Base-by-base conservation (phyloP, 35 echinoderm and acorn worm species). In the Ophiothrix spiculata region DNA sequence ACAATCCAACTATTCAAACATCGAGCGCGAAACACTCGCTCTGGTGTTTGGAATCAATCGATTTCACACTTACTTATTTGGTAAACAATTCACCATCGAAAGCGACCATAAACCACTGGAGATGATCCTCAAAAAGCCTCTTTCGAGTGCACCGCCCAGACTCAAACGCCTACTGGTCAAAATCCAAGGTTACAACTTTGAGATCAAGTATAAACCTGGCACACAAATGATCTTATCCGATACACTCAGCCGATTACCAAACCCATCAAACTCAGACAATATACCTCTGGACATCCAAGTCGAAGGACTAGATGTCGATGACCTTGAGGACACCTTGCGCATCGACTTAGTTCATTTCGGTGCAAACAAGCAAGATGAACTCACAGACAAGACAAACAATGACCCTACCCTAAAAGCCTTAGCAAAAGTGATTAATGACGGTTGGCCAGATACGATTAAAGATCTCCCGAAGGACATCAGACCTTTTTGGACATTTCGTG, bases 151-250 rank as follows among this genome's bases (percentile, higher is more conserved):
- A 80, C 83, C 89, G 42, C 76, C 83, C 14, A 21, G 89, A 13
- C 56, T 86, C 1, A 82, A 91, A 36, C 15, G 75, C 39, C 76
- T 91, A 11, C 54, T 86, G 6, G 64, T 91, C 36, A 86, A 86
- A 42, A 21, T 91, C 10, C 90, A 86, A 86, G 83, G 83, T 0
- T 86, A 91, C 45, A 84, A 86, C 60, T 80, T 82, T 37, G 42
- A 45, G 21, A 36, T 75, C 29, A 34, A 78, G 11, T 86, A 86
- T 73, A 37, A 79, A 14, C 76, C 83, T 17, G 83, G 84, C 0
- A 73, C 16, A 36, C 39, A 85, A 8, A 91, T 86, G 84, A 84
- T 91, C 32, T 35, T 81, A 38, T 85, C 90, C 12, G 90, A 86
- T 81, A 40, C 54, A 8, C 39, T 81, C 0, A 81, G 77, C 29